phyloP scores from a whole-genome alignment of 1,140 invertebrate species.

The Tetragonula clypearis region DNA sequence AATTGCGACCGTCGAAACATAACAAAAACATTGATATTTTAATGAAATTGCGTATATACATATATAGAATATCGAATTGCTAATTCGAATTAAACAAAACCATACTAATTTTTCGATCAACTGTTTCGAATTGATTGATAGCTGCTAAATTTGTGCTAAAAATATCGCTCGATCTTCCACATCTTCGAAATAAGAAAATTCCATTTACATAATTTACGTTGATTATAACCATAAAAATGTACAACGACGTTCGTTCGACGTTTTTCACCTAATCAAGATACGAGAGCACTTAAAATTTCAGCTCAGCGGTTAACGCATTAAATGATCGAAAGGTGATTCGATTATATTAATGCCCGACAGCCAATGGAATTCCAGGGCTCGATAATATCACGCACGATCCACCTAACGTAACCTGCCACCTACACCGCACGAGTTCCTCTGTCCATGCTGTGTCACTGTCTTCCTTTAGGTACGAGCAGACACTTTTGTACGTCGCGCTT shows the following conservation, averaged over 20 bases:
- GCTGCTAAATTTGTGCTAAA: too few relatives aligned
- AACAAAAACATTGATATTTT: too few relatives aligned
- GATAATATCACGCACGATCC: constrained; percentile 65
- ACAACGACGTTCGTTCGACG: too few relatives aligned
- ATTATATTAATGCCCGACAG: constrained; percentile 68
- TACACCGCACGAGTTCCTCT: constrained; percentile 67
- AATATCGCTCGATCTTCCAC: not conserved
- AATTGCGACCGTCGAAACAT: too few relatives aligned
- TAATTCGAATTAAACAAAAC: too few relatives aligned
- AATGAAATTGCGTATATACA: too few relatives aligned
- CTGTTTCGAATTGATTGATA: too few relatives aligned
- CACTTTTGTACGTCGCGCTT: constrained; percentile 21
- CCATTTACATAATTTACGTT: not conserved
- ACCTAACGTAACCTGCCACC: constrained; percentile 63
- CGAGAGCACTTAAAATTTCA: constrained; percentile 21
- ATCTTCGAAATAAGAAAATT: too few relatives aligned
- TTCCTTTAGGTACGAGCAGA: constrained; percentile 22
- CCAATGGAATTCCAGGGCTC: constrained; percentile 52
- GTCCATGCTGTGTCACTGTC: constrained; percentile 63
- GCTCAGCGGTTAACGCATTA: constrained; percentile 15
- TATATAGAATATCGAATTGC: too few relatives aligned
- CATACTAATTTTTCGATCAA: too few relatives aligned
- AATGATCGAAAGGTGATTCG: constrained; percentile 47
- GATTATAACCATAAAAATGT: not conserved
- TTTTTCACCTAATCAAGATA: constrained; percentile 25